Evolutionary conservation across 2,797 vertebrate species (phyloP).

Genomic region (Adrianichthys oophorus): DNA sequence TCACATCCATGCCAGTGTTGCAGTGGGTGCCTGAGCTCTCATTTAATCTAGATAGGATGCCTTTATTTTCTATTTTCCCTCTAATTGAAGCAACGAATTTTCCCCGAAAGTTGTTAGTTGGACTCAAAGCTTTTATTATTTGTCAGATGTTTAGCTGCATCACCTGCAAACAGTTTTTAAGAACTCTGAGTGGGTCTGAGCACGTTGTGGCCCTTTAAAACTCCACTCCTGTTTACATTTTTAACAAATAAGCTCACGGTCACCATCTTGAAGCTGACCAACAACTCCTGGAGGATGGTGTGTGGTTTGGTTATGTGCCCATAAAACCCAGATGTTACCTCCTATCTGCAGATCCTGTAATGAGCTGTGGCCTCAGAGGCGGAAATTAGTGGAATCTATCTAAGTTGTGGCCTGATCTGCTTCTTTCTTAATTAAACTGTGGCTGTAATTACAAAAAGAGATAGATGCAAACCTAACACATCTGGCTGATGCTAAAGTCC

Average conservation of each 20-base stretch:
- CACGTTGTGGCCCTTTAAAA: slow-evolving; percentile 9
- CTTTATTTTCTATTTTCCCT: background rate
- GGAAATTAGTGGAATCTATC: background rate
- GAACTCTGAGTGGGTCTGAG: background rate
- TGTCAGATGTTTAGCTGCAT: slow-evolving; percentile 7
- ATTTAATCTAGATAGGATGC: background rate
- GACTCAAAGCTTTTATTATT: background rate
- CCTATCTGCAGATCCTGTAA: slow-evolving; percentile 9
- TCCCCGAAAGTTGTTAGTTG: background rate
- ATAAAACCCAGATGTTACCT: slow-evolving; percentile 36
- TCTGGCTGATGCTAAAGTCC: slow-evolving; percentile 24
- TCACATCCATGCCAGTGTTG: slow-evolving; percentile 14
- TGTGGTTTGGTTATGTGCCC: slow-evolving; percentile 10
- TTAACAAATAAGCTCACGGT: slow-evolving; percentile 29
- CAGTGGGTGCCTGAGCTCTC: slow-evolving; percentile 7
- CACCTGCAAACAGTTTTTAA: slow-evolving; percentile 14
- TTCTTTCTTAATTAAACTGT: background rate
- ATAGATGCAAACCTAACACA: background rate
- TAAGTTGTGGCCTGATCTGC: background rate
- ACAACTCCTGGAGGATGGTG: slow-evolving; percentile 32
- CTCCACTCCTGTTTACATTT: slow-evolving; percentile 37
- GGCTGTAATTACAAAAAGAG: slow-evolving; percentile 1
- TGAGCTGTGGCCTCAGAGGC: background rate
- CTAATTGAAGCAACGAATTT: background rate
- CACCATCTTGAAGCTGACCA: slow-evolving; percentile 14